These are phyloP conservation scores for Drosophila mulleri DNA, from an alignment of 2,888 invertebrate genomes.

Conservation along the genomic window DNA sequence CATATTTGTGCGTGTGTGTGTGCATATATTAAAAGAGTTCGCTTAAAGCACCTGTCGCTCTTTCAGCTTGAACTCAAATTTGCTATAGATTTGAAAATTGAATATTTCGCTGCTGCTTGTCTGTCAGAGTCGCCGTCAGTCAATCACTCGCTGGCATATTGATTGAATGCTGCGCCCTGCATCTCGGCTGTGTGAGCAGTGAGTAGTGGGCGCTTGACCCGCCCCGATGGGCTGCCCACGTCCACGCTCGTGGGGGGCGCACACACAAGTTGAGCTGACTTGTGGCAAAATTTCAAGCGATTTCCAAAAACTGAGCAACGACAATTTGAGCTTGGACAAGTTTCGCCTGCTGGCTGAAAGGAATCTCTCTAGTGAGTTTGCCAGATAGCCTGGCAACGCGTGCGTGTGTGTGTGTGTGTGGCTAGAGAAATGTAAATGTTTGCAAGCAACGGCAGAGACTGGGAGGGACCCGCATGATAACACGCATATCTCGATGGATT, in stretches of 20 bases:
- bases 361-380: constrained; percentile 69
- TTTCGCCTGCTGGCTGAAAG: constrained; percentile 31
- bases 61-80: constrained; percentile 14
- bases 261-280: constrained; percentile 1
- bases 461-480: constrained; percentile 60
- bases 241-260: neutral
- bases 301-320: constrained; percentile 38
- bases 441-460: constrained; percentile 32
- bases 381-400: constrained; percentile 61
- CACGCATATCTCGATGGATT: constrained; percentile 71
- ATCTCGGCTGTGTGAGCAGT: constrained; percentile 19
- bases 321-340: constrained; percentile 14
- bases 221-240: too few relatives aligned
- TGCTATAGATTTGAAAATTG: constrained; percentile 1
- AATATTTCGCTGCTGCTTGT: neutral
- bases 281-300: constrained; percentile 58
- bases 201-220: neutral
- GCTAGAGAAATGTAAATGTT: constrained; percentile 48
- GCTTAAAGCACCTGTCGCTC: constrained; percentile 21
- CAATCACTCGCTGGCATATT: constrained; percentile 61
- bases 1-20: neutral
- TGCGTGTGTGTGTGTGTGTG: constrained; percentile 26
- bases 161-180: constrained; percentile 53
- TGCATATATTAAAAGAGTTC: constrained; percentile 24
- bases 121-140: constrained; percentile 44